Base-by-base conservation (phyloP, 2,113 vertebrate genomes). In the Aegotheles bennettii region DNA sequence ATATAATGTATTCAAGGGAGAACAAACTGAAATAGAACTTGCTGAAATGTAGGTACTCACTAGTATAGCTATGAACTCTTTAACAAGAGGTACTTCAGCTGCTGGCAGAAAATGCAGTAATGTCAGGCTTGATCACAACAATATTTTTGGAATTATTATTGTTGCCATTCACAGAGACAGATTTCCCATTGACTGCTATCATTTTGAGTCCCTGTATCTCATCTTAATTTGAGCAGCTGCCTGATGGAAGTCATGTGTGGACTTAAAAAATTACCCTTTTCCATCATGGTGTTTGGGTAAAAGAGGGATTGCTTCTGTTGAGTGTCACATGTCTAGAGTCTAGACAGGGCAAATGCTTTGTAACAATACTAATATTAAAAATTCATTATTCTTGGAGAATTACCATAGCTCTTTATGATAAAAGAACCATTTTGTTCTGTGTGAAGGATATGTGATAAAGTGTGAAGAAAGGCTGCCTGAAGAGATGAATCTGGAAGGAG, bases 291-390 rank as follows among this genome's bases (percentile, higher is more conserved):
- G 45, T 77, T 95, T 89, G 57, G 40, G 15, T 90, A 65, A 95
- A 93, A 95, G 91, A 96, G n/a, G 64, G 10, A 93, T 94, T 88
- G 57, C 50, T 78, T 71, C 85, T 85, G 26, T 93, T 97, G 91
- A 86, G 26, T 95, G 53, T 94, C 84, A 96, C 48, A 45, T 81
- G 42, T 84, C 61, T 95, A 73, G 40, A 95, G 69, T 89, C 84
- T 79, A 95, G 88, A 91, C 43, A 95, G 80, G 86, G 77, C 70
- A 84, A 94, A 87, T 6, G 36, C 54, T 86, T 93, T 94, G 16
- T 77, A 96, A 94, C 43, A 93, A 95, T 93, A 48, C 9, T 90
- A 61, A 83, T 77, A 92, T 91, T 92, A 96, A 96, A 96, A 96
- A 89, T 54, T 60, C 12, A 87, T 95, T 93, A 24, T 56, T 93